Evolutionary conservation across 1,140 invertebrate genomes (phyloP), one percentile per base, ranked within the genome.

Genomic region (Microvelia longipes): DNA sequence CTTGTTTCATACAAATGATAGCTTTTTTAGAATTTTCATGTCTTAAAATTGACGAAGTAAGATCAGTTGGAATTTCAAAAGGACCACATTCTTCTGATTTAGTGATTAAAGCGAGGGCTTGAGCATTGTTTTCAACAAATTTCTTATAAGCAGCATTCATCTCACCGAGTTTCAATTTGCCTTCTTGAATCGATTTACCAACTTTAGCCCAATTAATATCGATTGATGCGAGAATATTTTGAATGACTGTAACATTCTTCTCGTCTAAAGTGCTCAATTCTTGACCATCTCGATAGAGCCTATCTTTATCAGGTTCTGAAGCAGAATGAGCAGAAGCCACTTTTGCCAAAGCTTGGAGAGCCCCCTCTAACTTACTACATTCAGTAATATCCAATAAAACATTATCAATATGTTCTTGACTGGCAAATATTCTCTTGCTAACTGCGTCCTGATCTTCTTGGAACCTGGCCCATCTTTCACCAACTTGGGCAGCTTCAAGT

Each of bases 171-270:
- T 78, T 74, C 68, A 77, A 76, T 65, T 80, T 66, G 24, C 67
- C 64, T 24, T 73, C 68, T n/a, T 71, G 72, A 14, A 74, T 69
- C 2, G 70, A 65, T 68, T 90, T 86, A 69, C 88, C 86, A 0
- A 92, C 79, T 75, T 88, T 88, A 75, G 92, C 90, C 85, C 89
- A 94, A 70, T 88, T 87, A 29, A 85, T 84, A 73, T 93, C 90
- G 50, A 90, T 84, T 0, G 87, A 83, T 1, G 89, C 83, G 0
- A 94, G 76, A 50, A 87, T 85, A 70, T 89, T 88, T 79, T 94
- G 91, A 69, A 93, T 87, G 1, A 85, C 85, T 1, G 87, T 85
- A 77, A 88, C 87, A 73, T 89, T 89, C 28, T 85, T 84, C 72
- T 90, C 87, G 79, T 93, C 91, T 79, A 90, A 87, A 74, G 88